Percentiles rank a stretch among this genome's conserved stretches.
Evolutionary conservation across 2,113 vertebrate genomes (phyloP).

Genomic region (Gymnobelideus leadbeateri): DNA sequence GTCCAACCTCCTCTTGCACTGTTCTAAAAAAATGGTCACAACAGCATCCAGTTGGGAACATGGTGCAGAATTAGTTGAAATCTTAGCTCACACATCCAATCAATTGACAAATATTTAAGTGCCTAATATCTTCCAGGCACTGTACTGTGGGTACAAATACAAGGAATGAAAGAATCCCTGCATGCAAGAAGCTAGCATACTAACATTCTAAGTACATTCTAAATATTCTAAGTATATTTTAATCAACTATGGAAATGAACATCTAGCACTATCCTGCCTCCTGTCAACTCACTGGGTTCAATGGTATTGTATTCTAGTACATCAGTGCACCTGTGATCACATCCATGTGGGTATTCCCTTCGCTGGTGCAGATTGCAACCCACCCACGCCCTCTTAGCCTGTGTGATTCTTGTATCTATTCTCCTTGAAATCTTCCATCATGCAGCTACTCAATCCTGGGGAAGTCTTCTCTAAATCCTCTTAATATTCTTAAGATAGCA

Average conservation of each 20-base stretch:
- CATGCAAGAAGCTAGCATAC: background rate
- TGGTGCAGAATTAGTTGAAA: background rate
- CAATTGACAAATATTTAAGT: background rate
- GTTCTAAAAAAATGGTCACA: background rate
- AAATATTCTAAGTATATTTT: background rate
- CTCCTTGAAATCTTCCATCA: background rate
- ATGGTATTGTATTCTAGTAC: background rate
- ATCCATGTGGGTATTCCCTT: background rate
- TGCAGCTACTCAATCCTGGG: background rate
- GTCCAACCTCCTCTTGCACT: background rate
- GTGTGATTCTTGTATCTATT: background rate
- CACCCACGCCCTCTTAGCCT: background rate
- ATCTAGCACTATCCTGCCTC: background rate
- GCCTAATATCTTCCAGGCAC: background rate
- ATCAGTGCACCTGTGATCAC: background rate
- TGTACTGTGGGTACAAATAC: background rate
- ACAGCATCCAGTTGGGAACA: background rate
- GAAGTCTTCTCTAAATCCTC: background rate
- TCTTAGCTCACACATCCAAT: background rate
- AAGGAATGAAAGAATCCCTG: background rate
- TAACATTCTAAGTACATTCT: background rate
- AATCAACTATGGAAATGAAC: background rate
- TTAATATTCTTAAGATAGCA: background rate
- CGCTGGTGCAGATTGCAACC: background rate
- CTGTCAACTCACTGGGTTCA: background rate